These are phyloP conservation scores for Asteroscopus sphinx DNA, from an alignment of 2,888 invertebrate species.

Conservation along the genomic window DNA sequence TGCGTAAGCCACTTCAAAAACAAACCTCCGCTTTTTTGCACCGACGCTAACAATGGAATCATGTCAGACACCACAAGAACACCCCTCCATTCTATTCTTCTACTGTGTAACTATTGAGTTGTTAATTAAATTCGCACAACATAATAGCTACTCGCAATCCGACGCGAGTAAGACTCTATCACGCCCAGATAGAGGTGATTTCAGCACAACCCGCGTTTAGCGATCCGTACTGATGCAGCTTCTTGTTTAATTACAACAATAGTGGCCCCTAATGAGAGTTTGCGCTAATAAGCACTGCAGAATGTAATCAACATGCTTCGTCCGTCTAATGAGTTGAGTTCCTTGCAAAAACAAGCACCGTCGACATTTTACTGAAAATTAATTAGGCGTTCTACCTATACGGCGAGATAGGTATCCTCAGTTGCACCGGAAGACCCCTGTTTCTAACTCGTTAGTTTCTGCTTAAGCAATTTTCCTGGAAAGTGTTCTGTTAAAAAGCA, in stretches of 20 bases:
- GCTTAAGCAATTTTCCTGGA: constrained; percentile 74
- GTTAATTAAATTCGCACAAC: constrained; percentile 88
- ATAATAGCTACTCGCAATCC: constrained; percentile 63
- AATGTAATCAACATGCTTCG: constrained; percentile 90
- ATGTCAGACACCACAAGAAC: constrained; percentile 85
- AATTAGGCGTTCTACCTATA: constrained; percentile 85
- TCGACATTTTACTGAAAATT: constrained; percentile 88
- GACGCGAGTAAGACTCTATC: constrained; percentile 60
- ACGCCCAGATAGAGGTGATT: constrained; percentile 69
- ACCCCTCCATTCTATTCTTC: constrained; percentile 78
- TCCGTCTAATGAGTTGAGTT: constrained; percentile 88
- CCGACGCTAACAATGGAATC: constrained; percentile 84
- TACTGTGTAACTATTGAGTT: constrained; percentile 84
- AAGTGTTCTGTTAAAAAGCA: constrained; percentile 62
- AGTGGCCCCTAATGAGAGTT: constrained; percentile 89
- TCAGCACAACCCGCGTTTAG: constrained; percentile 62
- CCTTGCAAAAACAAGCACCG: constrained; percentile 86
- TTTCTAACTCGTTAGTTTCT: constrained; percentile 71
- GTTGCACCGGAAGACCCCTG: constrained; percentile 72
- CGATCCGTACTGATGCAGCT: constrained; percentile 78
- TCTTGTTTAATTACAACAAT: constrained; percentile 90
- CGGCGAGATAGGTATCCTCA: constrained; percentile 69
- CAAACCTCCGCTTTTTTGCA: constrained; percentile 84
- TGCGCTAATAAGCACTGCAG: constrained; percentile 89
- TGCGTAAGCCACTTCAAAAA: constrained; percentile 86